Evolutionary conservation across 2,113 vertebrate genomes (phyloP), one percentile per base, ranked within the genome.

Genomic region (Leucopsar rothschildi): DNA sequence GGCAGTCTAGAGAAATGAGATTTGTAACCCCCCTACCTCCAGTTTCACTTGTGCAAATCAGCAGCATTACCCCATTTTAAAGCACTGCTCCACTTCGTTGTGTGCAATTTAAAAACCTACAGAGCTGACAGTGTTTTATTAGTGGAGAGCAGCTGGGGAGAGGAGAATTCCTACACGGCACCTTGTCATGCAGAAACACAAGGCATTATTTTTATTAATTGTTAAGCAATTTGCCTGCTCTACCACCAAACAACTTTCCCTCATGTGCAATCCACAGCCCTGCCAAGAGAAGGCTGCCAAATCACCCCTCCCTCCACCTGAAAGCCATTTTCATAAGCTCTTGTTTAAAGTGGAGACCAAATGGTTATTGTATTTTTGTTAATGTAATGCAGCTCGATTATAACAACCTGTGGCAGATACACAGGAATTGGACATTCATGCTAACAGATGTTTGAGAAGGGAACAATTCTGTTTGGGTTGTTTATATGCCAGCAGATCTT

Each of bases 391-490:
- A 94, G 86, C 65, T 92, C 65, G 45, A 86, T 80, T 94, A 44
- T 37, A 96, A 90, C 92, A 96, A 97, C 95, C 88, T 96, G 97
- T 96, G 95, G 86, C 93, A 95, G 77, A 92, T 61, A 82, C 91
- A 82, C 86, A 92, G 85, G 87, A 73, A 71, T 94, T 94, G 92
- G 92, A 89, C 81, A 15, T 90, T 76, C 77, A 75, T 24, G 72
- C 65, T 95, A 97, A 95, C 96, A 97, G 97, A 97, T 98, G 97
- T 97, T 95, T 95, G 80, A 86, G 92, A 94, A 88, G 82, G 91
- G 91, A 95, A 88, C 42, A 96, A 93, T 89, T 97, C 97, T 96
- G 96, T 97, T 97, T 97, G 96, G 95, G 97, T 97, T 98, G 95
- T 97, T 98, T 97, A 92, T 94, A 86, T 77, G 95, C 96, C 96